phyloP scores from a whole-genome alignment of 1,140 invertebrate species.

The Delia radicum region DNA sequence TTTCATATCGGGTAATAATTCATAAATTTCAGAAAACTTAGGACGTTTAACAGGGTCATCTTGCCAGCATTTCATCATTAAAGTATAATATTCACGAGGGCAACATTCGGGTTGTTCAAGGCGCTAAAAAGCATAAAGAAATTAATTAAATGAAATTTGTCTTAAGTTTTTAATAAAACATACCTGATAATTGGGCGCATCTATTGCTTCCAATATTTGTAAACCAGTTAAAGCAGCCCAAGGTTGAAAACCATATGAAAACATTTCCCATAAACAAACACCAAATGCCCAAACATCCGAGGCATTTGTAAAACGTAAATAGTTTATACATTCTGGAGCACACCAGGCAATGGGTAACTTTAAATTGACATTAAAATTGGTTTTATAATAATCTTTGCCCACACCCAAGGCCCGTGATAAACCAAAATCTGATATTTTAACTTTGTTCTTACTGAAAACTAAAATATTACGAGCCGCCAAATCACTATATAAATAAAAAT shows the following conservation, averaged over 20 bases:
- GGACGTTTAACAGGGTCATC: conserved; percentile 88
- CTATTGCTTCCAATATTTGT: conserved; percentile 94
- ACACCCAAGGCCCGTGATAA: conserved; percentile 92
- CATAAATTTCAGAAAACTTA: conserved; percentile 83
- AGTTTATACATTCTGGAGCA: conserved; percentile 97
- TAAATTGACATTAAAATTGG: conserved; percentile 96
- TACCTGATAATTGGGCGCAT: conserved; percentile 83
- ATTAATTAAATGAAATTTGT: not conserved
- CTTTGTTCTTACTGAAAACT: conserved; percentile 93
- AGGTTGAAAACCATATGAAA: conserved; percentile 95
- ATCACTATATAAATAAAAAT: conserved; percentile 64
- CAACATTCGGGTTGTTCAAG: conserved; percentile 93
- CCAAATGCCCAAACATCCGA: conserved; percentile 98
- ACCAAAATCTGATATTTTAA: conserved; percentile 98
- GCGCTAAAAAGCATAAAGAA: conserved; percentile 59
- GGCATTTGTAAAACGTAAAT: conserved; percentile 90
- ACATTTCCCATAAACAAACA: conserved; percentile 99
- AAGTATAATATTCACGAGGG: conserved; percentile 86
- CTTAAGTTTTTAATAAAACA: not conserved
- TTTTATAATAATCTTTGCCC: conserved; percentile 98
- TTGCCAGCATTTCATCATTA: conserved; percentile 96
- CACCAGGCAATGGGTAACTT: conserved; percentile 99
- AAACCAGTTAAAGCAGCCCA: conserved; percentile 95
- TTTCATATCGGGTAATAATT: conserved; percentile 78
- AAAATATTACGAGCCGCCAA: conserved; percentile 93